Evolutionary conservation across 2,113 vertebrate genomes (phyloP).

Genomic region (Pterophyllum scalare): DNA sequence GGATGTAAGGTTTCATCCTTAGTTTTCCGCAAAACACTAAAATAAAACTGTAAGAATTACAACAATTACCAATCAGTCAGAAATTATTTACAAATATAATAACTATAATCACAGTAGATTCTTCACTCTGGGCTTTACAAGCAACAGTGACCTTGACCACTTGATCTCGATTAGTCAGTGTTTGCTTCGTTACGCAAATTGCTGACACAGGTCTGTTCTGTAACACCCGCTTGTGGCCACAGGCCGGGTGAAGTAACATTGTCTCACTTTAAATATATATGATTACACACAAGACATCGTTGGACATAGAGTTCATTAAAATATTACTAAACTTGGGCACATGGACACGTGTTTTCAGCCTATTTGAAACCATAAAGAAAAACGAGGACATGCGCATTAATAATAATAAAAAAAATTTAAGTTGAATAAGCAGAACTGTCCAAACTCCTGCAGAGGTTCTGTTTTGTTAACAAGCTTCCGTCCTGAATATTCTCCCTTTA

Average conservation of each 20-base stretch:
- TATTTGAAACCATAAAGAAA: neutral
- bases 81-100: neutral
- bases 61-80: neutral
- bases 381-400: neutral
- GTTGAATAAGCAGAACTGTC: neutral
- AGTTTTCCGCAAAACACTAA: neutral
- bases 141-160: neutral
- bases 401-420: neutral
- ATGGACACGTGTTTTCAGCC: neutral
- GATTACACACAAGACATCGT: neutral
- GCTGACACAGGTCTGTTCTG: neutral
- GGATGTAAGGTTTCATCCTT: neutral
- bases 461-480: conserved; percentile 8
- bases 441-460: neutral
- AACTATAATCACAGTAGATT: neutral
- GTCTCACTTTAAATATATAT: neutral
- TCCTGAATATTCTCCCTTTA: neutral
- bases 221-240: neutral
- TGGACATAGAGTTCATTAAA: neutral
- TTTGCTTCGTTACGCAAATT: neutral
- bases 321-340: neutral
- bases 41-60: neutral
- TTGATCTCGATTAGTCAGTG: neutral
- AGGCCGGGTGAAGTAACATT: too few species aligned
- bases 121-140: neutral